Percentiles rank a stretch among this genome's conserved stretches.
phyloP scores from a whole-genome alignment of 2,113 vertebrate species.

The Electrona antarctica region DNA sequence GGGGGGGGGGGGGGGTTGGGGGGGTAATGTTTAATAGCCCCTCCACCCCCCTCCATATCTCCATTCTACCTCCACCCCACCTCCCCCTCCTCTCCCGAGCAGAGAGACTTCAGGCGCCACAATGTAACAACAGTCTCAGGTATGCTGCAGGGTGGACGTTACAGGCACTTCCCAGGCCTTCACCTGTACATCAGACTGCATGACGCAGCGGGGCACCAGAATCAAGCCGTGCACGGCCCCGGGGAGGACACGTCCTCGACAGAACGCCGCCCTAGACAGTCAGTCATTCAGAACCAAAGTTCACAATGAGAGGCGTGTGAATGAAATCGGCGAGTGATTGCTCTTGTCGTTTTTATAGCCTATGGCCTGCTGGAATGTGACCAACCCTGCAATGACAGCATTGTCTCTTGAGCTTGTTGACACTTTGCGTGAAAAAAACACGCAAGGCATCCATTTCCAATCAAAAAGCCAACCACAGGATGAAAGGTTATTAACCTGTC shows the following conservation, averaged over 20 bases:
- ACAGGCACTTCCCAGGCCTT: slow-evolving; percentile 80
- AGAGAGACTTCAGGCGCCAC: slow-evolving; percentile 87
- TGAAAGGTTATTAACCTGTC: too few species aligned
- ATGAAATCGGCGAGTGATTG: not conserved
- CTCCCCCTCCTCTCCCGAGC: slow-evolving; percentile 49
- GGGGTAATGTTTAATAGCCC: slow-evolving; percentile 74
- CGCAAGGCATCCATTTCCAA: too few species aligned
- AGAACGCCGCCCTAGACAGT: slow-evolving; percentile 24
- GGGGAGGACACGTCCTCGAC: slow-evolving; percentile 26
- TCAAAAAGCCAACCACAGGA: too few species aligned
- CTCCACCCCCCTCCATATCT: slow-evolving; percentile 26
- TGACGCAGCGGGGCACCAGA: slow-evolving; percentile 44
- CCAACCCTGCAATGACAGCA: not conserved
- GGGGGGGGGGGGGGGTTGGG: slow-evolving; percentile 71
- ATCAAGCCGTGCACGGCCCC: slow-evolving; percentile 24
- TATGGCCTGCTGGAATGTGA: slow-evolving; percentile 9
- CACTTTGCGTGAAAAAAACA: too few species aligned
- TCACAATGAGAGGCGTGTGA: slow-evolving; percentile 7
- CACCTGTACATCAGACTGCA: slow-evolving; percentile 64
- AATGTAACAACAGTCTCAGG: slow-evolving; percentile 89
- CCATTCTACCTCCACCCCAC: slow-evolving; percentile 32
- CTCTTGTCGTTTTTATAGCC: slow-evolving; percentile 10
- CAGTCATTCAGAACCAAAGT: slow-evolving; percentile 46
- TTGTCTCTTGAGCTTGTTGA: not conserved
- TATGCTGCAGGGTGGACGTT: slow-evolving; percentile 79